These are phyloP conservation scores for Edolisoma coerulescens DNA, from an alignment of 2,113 vertebrate genomes.

Conservation along the genomic window DNA sequence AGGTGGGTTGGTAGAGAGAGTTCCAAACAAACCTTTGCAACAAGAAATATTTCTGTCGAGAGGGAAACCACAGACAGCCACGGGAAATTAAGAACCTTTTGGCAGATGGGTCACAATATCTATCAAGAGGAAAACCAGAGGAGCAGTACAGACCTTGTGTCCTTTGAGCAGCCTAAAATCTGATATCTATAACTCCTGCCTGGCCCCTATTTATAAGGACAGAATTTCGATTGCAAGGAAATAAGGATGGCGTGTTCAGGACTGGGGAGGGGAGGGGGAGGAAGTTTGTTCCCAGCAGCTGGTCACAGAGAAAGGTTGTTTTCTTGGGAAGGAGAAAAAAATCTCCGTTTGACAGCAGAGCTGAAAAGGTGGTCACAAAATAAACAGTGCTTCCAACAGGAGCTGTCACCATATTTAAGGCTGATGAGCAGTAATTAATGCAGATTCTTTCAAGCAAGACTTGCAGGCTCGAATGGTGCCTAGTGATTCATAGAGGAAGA, in stretches of 20 bases:
- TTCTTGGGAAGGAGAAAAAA: slow-evolving; percentile 37
- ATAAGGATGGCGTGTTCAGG: background rate
- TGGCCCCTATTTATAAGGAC: background rate
- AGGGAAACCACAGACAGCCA: background rate
- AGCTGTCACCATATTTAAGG: slow-evolving; percentile 68
- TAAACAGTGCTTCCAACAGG: slow-evolving; percentile 56
- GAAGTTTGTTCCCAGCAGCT: slow-evolving; percentile 19
- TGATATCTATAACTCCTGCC: background rate
- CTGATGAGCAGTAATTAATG: slow-evolving; percentile 72
- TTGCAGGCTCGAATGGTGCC: slow-evolving; percentile 3
- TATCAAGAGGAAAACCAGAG: background rate
- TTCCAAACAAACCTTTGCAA: background rate
- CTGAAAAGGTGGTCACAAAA: slow-evolving; percentile 70
- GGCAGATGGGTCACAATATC: background rate
- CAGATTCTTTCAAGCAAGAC: slow-evolving; percentile 50
- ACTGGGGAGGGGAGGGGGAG: background rate
- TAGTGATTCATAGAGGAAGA: slow-evolving; percentile 11
- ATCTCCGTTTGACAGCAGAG: slow-evolving; percentile 38
- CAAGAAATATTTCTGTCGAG: background rate
- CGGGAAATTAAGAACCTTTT: background rate
- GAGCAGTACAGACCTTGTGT: background rate
- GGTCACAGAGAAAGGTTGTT: slow-evolving; percentile 52
- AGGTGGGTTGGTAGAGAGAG: background rate
- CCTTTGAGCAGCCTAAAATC: background rate
- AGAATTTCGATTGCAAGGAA: slow-evolving; percentile 33